phyloP scores from a whole-genome alignment of 92 coral and sea anemone genomes.

The Parazoanthus atlanticus region DNA sequence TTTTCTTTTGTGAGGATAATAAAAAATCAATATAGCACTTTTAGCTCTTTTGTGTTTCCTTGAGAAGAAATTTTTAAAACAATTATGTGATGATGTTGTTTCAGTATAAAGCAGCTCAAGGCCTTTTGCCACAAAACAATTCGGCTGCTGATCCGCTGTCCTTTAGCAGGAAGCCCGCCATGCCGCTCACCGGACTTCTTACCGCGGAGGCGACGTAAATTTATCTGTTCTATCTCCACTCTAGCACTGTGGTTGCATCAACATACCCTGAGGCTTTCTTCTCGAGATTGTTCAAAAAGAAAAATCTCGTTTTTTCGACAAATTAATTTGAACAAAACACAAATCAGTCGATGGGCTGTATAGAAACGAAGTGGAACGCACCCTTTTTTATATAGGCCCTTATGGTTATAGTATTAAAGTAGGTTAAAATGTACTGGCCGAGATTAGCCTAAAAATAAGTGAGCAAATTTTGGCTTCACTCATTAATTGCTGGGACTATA shows the following conservation, averaged over 20 bases:
- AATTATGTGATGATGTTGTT: background rate
- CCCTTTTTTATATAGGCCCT: too few relatives aligned
- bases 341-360: background rate
- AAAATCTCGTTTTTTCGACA: background rate
- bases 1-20: background rate
- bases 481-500: too few relatives aligned
- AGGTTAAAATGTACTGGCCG: too few relatives aligned
- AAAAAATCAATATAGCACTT: background rate
- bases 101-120: background rate
- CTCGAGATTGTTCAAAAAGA: background rate
- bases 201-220: conserved; percentile 12
- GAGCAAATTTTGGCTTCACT: too few relatives aligned
- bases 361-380: background rate
- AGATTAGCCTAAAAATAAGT: too few relatives aligned
- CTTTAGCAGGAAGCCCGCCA: background rate
- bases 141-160: conserved; percentile 2
- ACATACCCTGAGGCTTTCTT: background rate
- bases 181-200: background rate
- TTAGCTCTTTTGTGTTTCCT: background rate
- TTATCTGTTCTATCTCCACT: background rate
- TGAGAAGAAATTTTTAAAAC: background rate
- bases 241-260: conserved; percentile 15
- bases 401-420: too few relatives aligned
- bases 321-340: background rate
- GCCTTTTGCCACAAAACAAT: background rate